Base-by-base conservation (phyloP, 2,797 vertebrate species). In the Spheniscus humboldti region DNA sequence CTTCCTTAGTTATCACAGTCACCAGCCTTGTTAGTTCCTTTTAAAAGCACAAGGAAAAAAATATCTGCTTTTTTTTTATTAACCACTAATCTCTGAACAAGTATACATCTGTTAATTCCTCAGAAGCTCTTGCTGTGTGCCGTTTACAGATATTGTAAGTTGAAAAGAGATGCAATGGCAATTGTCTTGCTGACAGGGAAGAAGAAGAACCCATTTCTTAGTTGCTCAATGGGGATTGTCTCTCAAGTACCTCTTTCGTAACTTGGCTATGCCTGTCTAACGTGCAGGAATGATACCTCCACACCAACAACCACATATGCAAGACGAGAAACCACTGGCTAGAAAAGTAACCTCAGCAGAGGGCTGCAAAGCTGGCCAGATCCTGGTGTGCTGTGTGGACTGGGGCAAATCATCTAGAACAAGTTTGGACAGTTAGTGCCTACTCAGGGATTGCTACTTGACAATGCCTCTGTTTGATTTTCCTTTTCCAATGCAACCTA, bases 1-100 rank as follows among this genome's bases (percentile, higher is more conserved):
- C 69, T 94, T 77, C 57, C 82, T 93, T 94, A 95, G 88, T 96
- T 95, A 69, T 90, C 78, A 47, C n/a, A 30, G 37, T 68, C 90
- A 91, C 45, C 28, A 87, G 60, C 59, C 47, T 86, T 84, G 33
- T 57, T 94, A 86, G 57, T 78, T 79, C 35, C 35, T 90, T 92
- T 90, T 95, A 94, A 86, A 55, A 94, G 43, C 31, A 47, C 55
- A 31, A 57, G 18, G 59, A 60, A 77, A 94, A 94, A 86, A 96
- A 41, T 55, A 53, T 56, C 74, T 92, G 33, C 31, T 68, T 95
- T 97, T 96, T 96, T 63, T 91, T 92, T 13, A n/a, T 97, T 96
- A 95, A 84, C 47, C 53, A 64, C 84, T 92, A 91, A 94, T 95
- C 80, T 96, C 76, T 87, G 78, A 92, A 77, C 77, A 95, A 91